Conservation (phyloP, 2,797 vertebrate species). For the Oreortyx pictus region DNA sequence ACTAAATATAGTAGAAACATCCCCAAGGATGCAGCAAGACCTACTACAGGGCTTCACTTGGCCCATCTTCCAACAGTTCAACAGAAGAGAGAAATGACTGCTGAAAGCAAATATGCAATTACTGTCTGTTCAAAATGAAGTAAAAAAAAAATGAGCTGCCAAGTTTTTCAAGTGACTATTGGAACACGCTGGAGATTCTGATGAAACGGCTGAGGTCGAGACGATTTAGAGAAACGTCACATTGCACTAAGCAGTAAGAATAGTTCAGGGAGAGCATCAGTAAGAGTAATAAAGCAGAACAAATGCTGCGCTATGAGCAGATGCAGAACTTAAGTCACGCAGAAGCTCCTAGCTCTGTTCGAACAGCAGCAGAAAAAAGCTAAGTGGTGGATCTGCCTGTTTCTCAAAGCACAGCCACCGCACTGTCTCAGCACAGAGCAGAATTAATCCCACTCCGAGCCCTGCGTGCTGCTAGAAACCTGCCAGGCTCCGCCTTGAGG, state of each 20-base stretch:
- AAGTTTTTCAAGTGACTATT: background rate
- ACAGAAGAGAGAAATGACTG: background rate
- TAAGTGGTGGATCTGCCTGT: accelerated
- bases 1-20: background rate
- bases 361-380: background rate
- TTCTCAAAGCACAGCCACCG: background rate
- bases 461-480: background rate
- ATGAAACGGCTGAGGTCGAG: background rate
- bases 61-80: background rate
- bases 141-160: background rate
- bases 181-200: background rate
- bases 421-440: background rate
- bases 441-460: background rate
- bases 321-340: background rate
- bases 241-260: background rate
- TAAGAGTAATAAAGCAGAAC: background rate
- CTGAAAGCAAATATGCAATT: background rate
- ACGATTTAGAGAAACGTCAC: background rate
- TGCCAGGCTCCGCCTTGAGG: background rate
- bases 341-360: background rate
- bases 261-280: background rate
- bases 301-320: background rate
- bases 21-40: background rate
- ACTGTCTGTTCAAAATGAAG: background rate
- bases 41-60: background rate